These are phyloP conservation scores for Taeniopygia guttata DNA, from an alignment of 2,797 vertebrate species.

Conservation along the genomic window DNA sequence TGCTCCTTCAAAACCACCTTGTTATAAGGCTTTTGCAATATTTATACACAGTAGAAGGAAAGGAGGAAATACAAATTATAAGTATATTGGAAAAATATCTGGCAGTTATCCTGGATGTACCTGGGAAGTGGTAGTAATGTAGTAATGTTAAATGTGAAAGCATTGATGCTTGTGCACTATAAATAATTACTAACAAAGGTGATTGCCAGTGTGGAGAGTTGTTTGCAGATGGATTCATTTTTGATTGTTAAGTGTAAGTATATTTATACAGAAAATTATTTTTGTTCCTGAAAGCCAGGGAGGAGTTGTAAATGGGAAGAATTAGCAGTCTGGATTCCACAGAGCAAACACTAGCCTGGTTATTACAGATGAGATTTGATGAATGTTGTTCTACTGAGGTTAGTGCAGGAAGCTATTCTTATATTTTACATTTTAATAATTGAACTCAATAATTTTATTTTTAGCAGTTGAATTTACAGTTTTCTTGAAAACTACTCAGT, in stretches of 20 bases:
- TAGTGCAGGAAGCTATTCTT: neutral
- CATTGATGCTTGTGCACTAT: neutral
- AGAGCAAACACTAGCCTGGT: constrained; percentile 22
- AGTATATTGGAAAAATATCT: neutral
- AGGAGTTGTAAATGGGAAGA: constrained; percentile 30
- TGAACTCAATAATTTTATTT: neutral
- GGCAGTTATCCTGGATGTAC: neutral
- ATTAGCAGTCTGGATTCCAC: neutral
- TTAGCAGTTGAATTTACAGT: neutral
- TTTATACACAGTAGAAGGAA: neutral
- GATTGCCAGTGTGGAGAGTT: neutral
- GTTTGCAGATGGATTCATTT: constrained; percentile 50
- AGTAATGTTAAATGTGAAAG: neutral
- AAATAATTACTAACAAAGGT: constrained; percentile 46
- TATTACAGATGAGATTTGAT: constrained; percentile 5
- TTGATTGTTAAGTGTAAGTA: constrained; percentile 52
- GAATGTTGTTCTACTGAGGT: neutral
- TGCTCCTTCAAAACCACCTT: neutral
- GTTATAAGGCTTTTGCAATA: neutral
- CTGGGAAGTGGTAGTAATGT: neutral
- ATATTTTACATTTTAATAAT: neutral
- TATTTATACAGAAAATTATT: constrained; percentile 54
- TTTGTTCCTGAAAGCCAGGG: constrained; percentile 32
- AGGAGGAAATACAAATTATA: neutral
- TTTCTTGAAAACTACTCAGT: neutral